phyloP scores from a whole-genome alignment of 2,888 invertebrate species.

The Platycheirus rosarum region DNA sequence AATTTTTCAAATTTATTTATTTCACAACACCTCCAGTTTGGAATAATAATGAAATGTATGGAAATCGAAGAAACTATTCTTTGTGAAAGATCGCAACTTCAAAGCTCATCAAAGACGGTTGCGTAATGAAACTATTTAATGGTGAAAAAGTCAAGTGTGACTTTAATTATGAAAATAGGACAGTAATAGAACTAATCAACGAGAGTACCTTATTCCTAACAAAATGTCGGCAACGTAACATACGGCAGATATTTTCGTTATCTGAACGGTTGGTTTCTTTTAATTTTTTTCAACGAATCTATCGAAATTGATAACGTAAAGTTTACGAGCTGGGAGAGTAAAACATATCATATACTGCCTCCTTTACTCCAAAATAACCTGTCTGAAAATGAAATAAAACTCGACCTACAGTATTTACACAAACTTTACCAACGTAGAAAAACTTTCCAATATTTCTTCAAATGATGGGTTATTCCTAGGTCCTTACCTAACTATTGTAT shows the following conservation, averaged over 20 bases:
- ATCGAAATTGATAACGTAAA: constrained; percentile 14
- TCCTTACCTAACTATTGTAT: too few relatives aligned
- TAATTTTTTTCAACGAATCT: constrained; percentile 20
- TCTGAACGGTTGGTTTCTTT: neutral
- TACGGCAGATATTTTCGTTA: neutral
- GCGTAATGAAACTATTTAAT: too few relatives aligned
- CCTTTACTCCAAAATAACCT: constrained; percentile 13
- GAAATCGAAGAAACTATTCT: too few relatives aligned
- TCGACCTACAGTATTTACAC: neutral
- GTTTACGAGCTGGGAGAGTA: constrained; percentile 20
- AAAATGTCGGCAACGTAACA: constrained; percentile 1
- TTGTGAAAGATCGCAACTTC: too few relatives aligned
- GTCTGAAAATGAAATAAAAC: neutral
- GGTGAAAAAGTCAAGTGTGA: too few relatives aligned
- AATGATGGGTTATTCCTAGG: too few relatives aligned
- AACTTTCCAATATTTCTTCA: neutral
- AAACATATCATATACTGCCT: constrained; percentile 13
- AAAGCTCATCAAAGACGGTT: too few relatives aligned
- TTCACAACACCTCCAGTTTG: too few relatives aligned
- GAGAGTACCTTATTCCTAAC: constrained; percentile 12
- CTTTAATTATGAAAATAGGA: too few relatives aligned
- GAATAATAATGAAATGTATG: too few relatives aligned
- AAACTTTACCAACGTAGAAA: neutral
- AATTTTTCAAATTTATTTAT: too few relatives aligned
- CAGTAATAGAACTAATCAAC: constrained; percentile 8